A percentile compares a stretch with the other conserved stretches of the same genome.
Conservation (phyloP, 2,888 invertebrate genomes). For the Sarcophaga rosellei region DNA sequence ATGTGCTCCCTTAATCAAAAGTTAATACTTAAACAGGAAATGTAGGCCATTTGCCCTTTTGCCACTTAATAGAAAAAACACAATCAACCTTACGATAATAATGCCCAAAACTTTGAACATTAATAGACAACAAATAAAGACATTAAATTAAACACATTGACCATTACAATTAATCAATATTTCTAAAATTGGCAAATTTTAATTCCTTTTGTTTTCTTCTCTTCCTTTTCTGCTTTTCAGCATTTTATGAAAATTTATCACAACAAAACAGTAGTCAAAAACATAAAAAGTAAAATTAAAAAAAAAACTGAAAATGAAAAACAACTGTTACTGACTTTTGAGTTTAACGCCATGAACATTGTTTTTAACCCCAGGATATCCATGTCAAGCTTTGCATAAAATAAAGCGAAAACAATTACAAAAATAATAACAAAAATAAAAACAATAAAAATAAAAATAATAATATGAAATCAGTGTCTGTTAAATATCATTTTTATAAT, state of each 20-base stretch:
- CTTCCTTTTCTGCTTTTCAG: not conserved
- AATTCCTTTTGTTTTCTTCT: not conserved
- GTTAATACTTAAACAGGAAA: slow-evolving; percentile 23
- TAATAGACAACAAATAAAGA: slow-evolving; percentile 30
- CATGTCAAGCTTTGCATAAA: not conserved
- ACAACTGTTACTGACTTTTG: not conserved
- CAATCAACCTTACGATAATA: not conserved
- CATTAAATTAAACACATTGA: slow-evolving; percentile 39
- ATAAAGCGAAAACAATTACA: not conserved
- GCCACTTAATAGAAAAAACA: not conserved
- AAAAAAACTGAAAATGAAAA: not conserved
- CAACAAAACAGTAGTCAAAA: no score
- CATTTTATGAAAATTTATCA: no score
- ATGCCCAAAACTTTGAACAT: not conserved
- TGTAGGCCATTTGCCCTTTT: no score
- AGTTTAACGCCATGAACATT: not conserved
- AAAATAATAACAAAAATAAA: not conserved
- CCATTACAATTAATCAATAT: slow-evolving; percentile 53
- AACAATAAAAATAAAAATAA: not conserved
- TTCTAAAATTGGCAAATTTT: not conserved
- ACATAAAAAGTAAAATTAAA: not conserved
- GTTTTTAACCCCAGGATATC: not conserved
- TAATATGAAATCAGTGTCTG: not conserved
- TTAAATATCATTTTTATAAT: not conserved
- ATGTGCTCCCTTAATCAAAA: not conserved